These are phyloP conservation scores for Centruroides sculpturatus DNA, from an alignment of 1,140 invertebrate species.

Conservation along the genomic window DNA sequence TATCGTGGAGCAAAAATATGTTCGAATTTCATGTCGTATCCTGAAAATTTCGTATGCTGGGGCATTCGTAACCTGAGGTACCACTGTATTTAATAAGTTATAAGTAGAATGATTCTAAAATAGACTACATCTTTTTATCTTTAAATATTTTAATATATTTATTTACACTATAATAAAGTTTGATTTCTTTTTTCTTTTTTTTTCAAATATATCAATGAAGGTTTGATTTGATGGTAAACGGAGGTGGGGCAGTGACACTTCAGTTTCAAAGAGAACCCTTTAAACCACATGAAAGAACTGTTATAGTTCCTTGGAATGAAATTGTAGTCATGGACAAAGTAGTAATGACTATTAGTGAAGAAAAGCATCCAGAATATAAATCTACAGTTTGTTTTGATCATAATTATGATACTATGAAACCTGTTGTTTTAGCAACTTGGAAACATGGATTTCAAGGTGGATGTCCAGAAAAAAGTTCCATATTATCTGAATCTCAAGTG, in stretches of 20 bases:
- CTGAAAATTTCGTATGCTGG: no score
- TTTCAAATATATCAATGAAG: constrained; percentile 24
- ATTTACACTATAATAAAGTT: no score
- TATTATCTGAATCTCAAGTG: constrained; percentile 77
- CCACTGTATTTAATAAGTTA: no score
- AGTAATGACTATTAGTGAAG: constrained; percentile 56
- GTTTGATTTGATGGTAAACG: constrained; percentile 97
- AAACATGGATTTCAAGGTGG: constrained; percentile 69
- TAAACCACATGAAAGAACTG: constrained; percentile 49
- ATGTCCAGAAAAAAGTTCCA: constrained; percentile 52
- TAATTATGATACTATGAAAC: constrained; percentile 54
- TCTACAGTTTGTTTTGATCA: constrained; percentile 57
- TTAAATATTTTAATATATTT: no score
- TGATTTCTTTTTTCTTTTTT: no score
- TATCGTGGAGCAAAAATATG: no score
- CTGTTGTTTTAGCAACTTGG: constrained; percentile 70
- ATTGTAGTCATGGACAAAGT: constrained; percentile 73
- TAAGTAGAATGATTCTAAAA: no score
- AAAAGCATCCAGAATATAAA: constrained; percentile 33
- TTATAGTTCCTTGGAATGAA: constrained; percentile 90
- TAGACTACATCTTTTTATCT: no score
- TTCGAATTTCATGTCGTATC: no score
- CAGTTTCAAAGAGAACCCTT: constrained; percentile 91
- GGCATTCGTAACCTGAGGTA: no score
- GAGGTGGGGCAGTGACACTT: constrained; percentile 91